Conservation (phyloP, 2,113 vertebrate genomes). For the Sardina pilchardus region DNA sequence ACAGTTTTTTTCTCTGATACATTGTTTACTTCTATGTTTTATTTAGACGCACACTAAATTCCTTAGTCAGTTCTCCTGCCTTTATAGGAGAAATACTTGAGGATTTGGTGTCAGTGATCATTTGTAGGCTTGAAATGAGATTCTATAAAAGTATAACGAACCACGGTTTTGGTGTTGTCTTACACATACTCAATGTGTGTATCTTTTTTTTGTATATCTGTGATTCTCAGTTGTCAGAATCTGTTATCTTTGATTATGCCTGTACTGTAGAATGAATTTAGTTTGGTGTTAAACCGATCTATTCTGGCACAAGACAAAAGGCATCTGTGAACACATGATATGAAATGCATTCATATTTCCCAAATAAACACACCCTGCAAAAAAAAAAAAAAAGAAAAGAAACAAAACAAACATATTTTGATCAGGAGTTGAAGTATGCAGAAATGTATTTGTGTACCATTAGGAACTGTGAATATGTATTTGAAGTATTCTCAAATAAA, state of each 20-base stretch:
- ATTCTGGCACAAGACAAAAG: not conserved
- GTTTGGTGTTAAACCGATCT: not conserved
- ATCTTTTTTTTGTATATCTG: not conserved
- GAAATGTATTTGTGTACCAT: conserved; percentile 40
- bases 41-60: conserved; percentile 1
- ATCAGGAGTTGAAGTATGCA: not conserved
- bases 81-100: not conserved
- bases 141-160: not conserved
- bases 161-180: not conserved
- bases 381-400: not conserved
- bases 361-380: not conserved
- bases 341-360: not conserved
- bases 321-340: not conserved
- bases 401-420: not conserved
- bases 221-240: conserved; percentile 10
- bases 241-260: not conserved
- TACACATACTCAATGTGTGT: not conserved
- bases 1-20: not conserved
- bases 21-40: not conserved
- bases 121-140: not conserved
- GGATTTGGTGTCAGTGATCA: not conserved
- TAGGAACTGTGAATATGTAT: conserved; percentile 66
- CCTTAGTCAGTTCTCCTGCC: not conserved
- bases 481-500: conserved; percentile 9
- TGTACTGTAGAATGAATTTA: not conserved